These are phyloP conservation scores for Xiphias gladius DNA, from an alignment of 2,113 vertebrate genomes.

Conservation along the genomic window DNA sequence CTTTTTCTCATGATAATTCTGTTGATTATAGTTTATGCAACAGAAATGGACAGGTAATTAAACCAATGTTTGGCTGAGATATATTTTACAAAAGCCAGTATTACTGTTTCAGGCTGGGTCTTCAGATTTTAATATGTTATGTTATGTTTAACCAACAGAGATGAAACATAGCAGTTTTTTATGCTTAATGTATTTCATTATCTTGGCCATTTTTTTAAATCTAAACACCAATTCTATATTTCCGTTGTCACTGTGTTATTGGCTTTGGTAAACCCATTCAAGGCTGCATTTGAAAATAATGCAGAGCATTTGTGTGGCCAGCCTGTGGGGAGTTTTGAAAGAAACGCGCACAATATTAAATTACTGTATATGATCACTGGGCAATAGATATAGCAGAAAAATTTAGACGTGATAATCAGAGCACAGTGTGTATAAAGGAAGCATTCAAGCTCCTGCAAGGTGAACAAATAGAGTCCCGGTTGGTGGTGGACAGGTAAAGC, in stretches of 20 bases:
- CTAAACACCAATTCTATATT: constrained; percentile 18
- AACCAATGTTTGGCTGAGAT: not conserved
- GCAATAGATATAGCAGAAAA: not conserved
- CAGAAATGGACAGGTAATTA: not conserved
- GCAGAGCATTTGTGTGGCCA: constrained; percentile 6
- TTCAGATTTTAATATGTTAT: not conserved
- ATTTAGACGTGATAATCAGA: constrained; percentile 6
- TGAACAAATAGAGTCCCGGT: constrained; percentile 20
- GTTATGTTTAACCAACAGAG: constrained; percentile 4
- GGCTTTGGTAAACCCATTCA: constrained; percentile 29
- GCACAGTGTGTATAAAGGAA: not conserved
- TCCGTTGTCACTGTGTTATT: constrained; percentile 17
- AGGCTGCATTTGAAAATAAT: constrained; percentile 32
- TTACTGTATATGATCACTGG: constrained; percentile 8
- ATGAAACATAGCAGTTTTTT: not conserved
- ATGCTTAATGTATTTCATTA: constrained; percentile 21
- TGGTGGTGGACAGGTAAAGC: constrained; percentile 35
- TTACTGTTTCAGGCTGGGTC: not conserved
- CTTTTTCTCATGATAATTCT: not conserved
- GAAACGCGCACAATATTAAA: constrained; percentile 39
- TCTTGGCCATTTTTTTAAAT: constrained; percentile 12
- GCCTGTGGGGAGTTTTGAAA: constrained; percentile 33
- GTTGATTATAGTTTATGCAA: not conserved
- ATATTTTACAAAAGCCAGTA: not conserved
- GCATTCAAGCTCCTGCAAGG: constrained; percentile 18